These are phyloP conservation scores for Squalus acanthias DNA, from an alignment of 2,797 vertebrate genomes.

Conservation along the genomic window DNA sequence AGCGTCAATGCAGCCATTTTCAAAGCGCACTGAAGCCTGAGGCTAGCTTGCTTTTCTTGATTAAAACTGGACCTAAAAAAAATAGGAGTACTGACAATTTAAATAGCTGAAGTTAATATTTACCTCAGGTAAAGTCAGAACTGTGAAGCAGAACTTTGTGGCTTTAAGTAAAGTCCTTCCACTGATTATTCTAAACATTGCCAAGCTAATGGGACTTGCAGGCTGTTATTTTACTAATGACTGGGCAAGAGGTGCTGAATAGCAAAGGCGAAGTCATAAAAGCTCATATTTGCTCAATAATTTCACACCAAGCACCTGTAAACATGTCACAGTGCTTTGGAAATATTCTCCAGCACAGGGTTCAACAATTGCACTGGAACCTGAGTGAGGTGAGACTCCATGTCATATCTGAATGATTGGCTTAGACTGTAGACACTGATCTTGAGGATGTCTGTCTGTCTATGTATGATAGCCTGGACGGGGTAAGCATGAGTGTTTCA, in stretches of 20 bases:
- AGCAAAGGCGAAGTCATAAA: background rate
- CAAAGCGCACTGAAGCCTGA: background rate
- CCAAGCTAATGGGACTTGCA: background rate
- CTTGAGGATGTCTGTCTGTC: background rate
- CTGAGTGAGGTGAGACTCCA: background rate
- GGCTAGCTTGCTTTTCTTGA: background rate
- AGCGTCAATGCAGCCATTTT: background rate
- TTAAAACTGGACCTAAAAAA: background rate
- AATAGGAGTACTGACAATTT: background rate
- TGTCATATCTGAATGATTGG: background rate
- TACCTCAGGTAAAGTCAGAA: background rate
- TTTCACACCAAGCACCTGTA: background rate
- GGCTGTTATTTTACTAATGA: background rate
- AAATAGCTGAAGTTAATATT: background rate
- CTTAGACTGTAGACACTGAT: background rate
- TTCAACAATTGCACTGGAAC: background rate
- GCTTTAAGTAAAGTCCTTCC: background rate
- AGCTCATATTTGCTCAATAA: background rate
- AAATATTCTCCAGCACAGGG: background rate
- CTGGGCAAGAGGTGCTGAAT: background rate
- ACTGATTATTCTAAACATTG: background rate
- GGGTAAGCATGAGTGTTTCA: background rate
- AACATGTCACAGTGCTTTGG: background rate
- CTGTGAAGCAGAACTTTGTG: background rate
- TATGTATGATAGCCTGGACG: background rate